Base-by-base conservation (phyloP, 2,888 invertebrate genomes). In the Oeneis ivallda region DNA sequence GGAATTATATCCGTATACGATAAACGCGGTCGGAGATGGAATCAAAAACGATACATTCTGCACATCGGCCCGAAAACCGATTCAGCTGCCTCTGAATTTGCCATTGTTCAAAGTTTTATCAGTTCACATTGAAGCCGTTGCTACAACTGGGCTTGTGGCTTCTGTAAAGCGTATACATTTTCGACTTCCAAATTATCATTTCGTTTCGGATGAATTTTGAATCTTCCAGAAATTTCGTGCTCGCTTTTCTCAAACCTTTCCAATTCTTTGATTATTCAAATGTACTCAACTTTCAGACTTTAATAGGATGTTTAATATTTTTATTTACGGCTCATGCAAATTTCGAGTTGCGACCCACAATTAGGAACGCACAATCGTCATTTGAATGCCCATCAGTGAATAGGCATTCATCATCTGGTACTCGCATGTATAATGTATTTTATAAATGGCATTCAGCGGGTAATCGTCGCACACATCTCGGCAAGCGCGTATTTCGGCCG, bases 401-500 rank as follows among this genome's bases (percentile, higher is more conserved):
- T 62, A 53, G 53, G 57, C 56, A 66, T 66, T 57, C 52, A 66
- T 62, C 65, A 62, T 15, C 37, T 34, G 32, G 54, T 41, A 8
- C 19, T 39, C 39, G 17, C 13, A 7, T 26, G 19, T 56, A 39
- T 56, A 39, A 43, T 63, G 63, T 66, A 62, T 59, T 64, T 32
- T 43, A 54, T 47, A 41, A 59, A 60, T 62, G 61, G 61, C 64
- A 65, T 57, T 71, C 69, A 64, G 65, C 50, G 62, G 67, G 10
- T 58, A 67, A 66, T 66, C 70, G 57, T 45, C 50, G 65, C 66
- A 61, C 65, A 63, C 59, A 62, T 70, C 70, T 67, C 62, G 50
- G 60, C 19, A 65, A 62, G 58, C 65, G 66, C 65, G 70, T 45
- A 49, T 65, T 74, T 75, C 69, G 67, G 39, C 43, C 63, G 67